Conservation (phyloP, 2,888 invertebrate species). For the Anagyrus pseudococci region DNA sequence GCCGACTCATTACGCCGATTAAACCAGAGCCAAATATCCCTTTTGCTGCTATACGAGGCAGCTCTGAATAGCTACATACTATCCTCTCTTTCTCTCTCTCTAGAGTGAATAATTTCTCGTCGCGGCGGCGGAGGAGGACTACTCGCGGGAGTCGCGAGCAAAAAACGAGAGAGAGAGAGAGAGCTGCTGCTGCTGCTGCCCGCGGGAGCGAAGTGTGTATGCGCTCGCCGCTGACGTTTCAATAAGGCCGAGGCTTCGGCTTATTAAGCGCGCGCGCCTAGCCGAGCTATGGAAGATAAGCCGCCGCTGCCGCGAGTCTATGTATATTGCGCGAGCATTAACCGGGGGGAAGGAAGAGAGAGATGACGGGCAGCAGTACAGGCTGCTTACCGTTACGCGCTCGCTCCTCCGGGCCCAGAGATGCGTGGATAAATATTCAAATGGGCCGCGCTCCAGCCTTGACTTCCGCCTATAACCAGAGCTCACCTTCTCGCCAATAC, state of each 20-base stretch:
- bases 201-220: not conserved
- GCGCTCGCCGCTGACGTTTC: slow-evolving; percentile 30
- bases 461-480: slow-evolving; percentile 17
- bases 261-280: slow-evolving; percentile 24
- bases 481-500: too few relatives aligned
- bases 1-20: slow-evolving; percentile 34
- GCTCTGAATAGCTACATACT: slow-evolving; percentile 2
- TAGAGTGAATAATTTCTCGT: slow-evolving; percentile 15
- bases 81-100: not conserved
- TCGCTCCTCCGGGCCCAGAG: too few relatives aligned
- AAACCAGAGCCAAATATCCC: slow-evolving; percentile 23
- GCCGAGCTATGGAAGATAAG: not conserved
- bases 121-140: not conserved
- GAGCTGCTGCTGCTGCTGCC: too few relatives aligned
- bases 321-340: slow-evolving; percentile 12
- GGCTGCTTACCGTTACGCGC: slow-evolving; percentile 27
- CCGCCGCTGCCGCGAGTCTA: slow-evolving; percentile 2
- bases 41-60: slow-evolving; percentile 15
- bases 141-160: not conserved
- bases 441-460: slow-evolving; percentile 5
- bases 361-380: slow-evolving; percentile 16
- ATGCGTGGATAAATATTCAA: slow-evolving; percentile 35
- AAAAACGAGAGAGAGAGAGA: too few relatives aligned
- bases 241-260: slow-evolving; percentile 22
- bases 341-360: not conserved